Conservation (phyloP, 2,888 invertebrate species). For the Tipula helvola region DNA sequence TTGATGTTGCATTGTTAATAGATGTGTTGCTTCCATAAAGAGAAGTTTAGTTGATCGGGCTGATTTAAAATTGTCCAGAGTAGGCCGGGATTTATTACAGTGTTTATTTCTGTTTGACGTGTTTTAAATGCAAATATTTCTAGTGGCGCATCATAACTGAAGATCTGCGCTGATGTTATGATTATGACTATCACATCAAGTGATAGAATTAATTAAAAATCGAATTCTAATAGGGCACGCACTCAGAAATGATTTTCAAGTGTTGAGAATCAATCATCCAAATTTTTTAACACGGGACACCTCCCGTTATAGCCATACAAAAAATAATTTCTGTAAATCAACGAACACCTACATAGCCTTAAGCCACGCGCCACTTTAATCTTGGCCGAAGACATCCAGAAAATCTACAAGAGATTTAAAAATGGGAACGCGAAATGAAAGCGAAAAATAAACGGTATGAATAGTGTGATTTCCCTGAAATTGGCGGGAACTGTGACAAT, state of each 20-base stretch:
- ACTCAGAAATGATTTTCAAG: conserved; percentile 70
- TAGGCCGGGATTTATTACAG: no score
- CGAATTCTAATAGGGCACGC: conserved; percentile 78
- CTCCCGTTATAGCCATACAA: conserved; percentile 59
- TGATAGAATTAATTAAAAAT: conserved; percentile 57
- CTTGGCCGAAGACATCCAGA: conserved; percentile 67
- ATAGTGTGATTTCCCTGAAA: not conserved
- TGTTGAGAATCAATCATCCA: conserved; percentile 70
- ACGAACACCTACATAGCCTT: conserved; percentile 69
- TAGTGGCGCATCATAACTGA: no score
- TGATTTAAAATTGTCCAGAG: no score
- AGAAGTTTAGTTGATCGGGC: no score
- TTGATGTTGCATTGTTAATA: no score
- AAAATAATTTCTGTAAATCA: conserved; percentile 51
- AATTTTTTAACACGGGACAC: conserved; percentile 66
- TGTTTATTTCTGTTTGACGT: no score
- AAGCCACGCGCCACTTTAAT: conserved; percentile 62
- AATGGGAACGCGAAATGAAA: conserved; percentile 54
- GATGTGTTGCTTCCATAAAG: no score
- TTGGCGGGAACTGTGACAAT: not conserved
- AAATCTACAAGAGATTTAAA: conserved; percentile 62
- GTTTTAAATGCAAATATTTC: no score
- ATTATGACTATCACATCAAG: no score
- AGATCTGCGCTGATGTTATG: no score
- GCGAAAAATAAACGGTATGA: conserved; percentile 12